Evolutionary conservation across 2,888 invertebrate genomes (phyloP), one percentile per base, ranked within the genome.

Genomic region (Hypena proboscidalis): DNA sequence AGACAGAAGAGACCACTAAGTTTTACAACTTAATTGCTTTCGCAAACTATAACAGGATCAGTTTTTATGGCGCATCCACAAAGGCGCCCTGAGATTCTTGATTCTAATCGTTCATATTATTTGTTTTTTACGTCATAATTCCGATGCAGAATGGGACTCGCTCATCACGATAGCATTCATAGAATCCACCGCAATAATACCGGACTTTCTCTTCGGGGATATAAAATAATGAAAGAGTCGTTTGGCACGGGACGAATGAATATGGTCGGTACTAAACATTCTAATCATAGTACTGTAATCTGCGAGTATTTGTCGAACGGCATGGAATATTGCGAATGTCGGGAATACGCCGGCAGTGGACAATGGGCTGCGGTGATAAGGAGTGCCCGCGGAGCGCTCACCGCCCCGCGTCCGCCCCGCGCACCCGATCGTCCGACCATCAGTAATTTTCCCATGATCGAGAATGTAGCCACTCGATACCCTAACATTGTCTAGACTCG

Each of bases 1-100:
- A 80, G 80, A 80, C 80, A 77, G 80, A 73, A 69, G 76, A 77
- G 77, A 74, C 78, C 78, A 80, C 80, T 83, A 79, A 84, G 77
- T 83, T 90, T 90, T 85, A 90, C 83, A 82, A 80, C 87, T 83
- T 90, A 88, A 90, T 90, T 83, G 83, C 80, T 74, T 78, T 86
- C 74, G 88, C 85, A 85, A 89, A 87, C 81, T 86, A 85, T 85
- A 86, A 82, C 85, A 79, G 80, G 74, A 77, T 80, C 79, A 74
- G 74, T 85, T 89, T 87, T 89, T 90, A 89, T 80, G 72, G 70
- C 74, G 55, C 65, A 62, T 67, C 72, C 74, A 74, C 77, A 72
- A 76, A 71, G 70, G 73, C 70, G 74, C 70, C 71, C 71, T 62
- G 67, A 75, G 75, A 81, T 78, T 80, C 52, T 51, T 51, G 43